A percentile compares a stretch with the other conserved stretches of the same genome.
These are phyloP conservation scores for Tromatobia lineatoria DNA, from an alignment of 2,888 invertebrate species.

Conservation along the genomic window DNA sequence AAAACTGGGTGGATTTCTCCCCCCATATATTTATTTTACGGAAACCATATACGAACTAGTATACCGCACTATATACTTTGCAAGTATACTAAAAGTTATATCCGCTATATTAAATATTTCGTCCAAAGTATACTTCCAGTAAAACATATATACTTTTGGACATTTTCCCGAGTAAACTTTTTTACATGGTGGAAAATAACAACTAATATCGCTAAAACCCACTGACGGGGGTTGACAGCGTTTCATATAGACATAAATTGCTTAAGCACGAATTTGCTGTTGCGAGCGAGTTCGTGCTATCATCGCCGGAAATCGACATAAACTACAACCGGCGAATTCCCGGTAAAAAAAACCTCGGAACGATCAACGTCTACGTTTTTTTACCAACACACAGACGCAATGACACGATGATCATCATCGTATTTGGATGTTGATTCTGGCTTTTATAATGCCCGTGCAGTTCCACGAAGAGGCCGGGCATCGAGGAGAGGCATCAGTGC, in stretches of 20 bases:
- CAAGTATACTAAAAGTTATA: no score
- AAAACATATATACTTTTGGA: no score
- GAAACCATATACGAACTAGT: no score
- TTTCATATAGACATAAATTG: not conserved
- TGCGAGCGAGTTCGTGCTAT: conserved; percentile 32
- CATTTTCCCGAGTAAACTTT: no score
- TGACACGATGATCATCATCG: conserved; percentile 18
- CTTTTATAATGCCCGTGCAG: conserved; percentile 24
- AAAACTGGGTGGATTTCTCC: no score
- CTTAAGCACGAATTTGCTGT: not conserved
- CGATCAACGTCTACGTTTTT: not conserved
- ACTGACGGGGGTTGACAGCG: not conserved
- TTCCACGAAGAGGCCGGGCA: conserved; percentile 52
- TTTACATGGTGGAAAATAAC: no score
- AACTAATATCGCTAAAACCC: not conserved
- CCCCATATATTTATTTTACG: no score
- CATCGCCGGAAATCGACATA: conserved; percentile 55
- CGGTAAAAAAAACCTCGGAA: conserved; percentile 17
- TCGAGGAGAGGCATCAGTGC: conserved; percentile 37
- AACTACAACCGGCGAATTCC: conserved; percentile 48
- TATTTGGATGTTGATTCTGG: conserved; percentile 21
- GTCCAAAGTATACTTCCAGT: no score
- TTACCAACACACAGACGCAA: not conserved
- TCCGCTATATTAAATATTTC: no score
- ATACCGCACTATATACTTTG: no score